These are phyloP conservation scores for Macropus fuliginosus DNA, from an alignment of 2,797 vertebrate genomes.

Conservation along the genomic window DNA sequence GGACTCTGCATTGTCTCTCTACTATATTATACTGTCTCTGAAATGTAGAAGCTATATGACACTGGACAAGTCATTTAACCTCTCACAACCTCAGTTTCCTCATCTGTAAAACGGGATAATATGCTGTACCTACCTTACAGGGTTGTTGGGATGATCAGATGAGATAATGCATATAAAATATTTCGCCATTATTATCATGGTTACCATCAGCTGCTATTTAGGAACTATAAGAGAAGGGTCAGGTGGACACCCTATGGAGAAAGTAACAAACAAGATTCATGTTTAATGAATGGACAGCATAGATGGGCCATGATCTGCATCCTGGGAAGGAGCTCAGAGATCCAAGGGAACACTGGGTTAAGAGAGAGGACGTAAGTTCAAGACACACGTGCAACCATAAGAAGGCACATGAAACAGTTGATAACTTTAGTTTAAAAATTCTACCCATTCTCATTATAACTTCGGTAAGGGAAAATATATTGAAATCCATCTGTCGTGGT, in stretches of 20 bases:
- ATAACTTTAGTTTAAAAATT: background rate
- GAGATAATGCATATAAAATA: background rate
- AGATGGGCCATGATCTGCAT: background rate
- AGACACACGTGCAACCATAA: background rate
- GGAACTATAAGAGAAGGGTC: background rate
- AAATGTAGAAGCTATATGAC: background rate
- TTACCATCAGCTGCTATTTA: background rate
- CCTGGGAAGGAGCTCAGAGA: background rate
- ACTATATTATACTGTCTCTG: background rate
- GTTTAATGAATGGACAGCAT: background rate
- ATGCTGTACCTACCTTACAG: background rate
- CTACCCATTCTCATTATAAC: background rate
- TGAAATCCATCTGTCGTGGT: conserved; percentile 38
- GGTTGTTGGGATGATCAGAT: background rate
- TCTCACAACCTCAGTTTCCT: background rate
- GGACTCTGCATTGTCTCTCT: background rate
- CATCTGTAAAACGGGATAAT: background rate
- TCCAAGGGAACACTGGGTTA: background rate
- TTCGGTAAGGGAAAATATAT: background rate
- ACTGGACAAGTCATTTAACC: background rate
- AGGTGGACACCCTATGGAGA: background rate
- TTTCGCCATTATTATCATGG: background rate
- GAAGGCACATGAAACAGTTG: background rate
- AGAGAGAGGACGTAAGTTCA: background rate
- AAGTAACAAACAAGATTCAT: background rate